Base-by-base conservation (phyloP, 2,113 vertebrate genomes). In the Gasterosteus nipponicus region DNA sequence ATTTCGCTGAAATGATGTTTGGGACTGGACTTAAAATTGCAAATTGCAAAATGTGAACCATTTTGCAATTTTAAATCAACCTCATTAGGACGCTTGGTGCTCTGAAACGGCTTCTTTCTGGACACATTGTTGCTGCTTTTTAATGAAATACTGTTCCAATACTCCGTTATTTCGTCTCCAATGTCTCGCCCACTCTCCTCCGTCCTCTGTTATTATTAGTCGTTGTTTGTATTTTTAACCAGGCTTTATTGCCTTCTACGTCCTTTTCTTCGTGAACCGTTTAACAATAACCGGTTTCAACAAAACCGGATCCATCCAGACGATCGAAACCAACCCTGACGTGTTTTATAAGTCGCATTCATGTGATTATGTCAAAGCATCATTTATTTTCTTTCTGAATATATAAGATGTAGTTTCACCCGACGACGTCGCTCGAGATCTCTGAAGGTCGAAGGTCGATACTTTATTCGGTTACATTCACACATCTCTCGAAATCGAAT, bases 171-270 rank as follows among this genome's bases (percentile, higher is more conserved):
- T 85, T 35, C 29, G 46, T 67, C 57, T 77, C 42, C 63, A 7
- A 71, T 53, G 78, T 75, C 64, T 85, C 84, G 42, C 87, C 81
- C 80, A 81, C 86, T 80, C 67, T 70, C 56, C 60, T 87, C 54
- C 68, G 67, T 78, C 86, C 77, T 86, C 80, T 73, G 80, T 83
- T 78, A 65, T 75, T 71, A 83, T 86, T 68, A 76, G 64, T 19
- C 53, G 3, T 29, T 35, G 31, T 75, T 78, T 22, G 12, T 54
- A 29, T 69, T 58, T 47, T 57, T 42, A 31, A 29, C 4, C 19
- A 57, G 3, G 7, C 8, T 46, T 15, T n/a, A 3, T 59, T 0
- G 29, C 19, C 67, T 6, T 0, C 1, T 5, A 4, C 42, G 10
- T 22, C 16, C 38, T 59, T 3, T 70, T 63, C 12, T 63, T 64